Evolutionary conservation across 2,888 invertebrate genomes (phyloP), one percentile per base, ranked within the genome.

Genomic region (Ennomos quercinarius): DNA sequence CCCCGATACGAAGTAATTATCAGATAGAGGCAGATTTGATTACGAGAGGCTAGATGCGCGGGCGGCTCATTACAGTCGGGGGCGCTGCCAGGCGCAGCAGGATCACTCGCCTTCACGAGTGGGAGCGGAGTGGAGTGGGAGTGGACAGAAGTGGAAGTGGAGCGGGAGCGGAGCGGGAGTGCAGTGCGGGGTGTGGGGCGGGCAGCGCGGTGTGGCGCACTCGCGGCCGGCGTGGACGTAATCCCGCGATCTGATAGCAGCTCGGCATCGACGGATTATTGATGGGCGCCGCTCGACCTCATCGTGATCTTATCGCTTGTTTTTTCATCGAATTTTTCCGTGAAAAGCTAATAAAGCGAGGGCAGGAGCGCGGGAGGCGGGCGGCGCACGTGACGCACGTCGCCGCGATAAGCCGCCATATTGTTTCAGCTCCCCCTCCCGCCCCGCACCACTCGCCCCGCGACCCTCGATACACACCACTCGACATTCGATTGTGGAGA

Each of bases 1-100:
- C 87, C 87, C 79, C 75, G 90, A 89, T 90, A 90, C 71, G 72
- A 73, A 76, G 74, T 86, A 88, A 89, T 89, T 90, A 90, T 91
- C 90, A 88, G 91, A 89, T 90, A 90, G 78, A 84, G 79, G 76
- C 77, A 89, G 89, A 89, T 89, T 89, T 87, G 88, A 90, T 90
- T 87, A 87, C 71, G 82, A 84, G 85, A 87, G 77, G 77, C 76
- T 83, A 81, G 83, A 83, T 84, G 75, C 64, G 71, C 67, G 62
- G 62, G 70, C 74, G 67, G 64, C 74, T 84, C 86, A 83, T 82
- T 86, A 83, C 80, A 73, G 78, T 77, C 37, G 58, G n/a, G 47
- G 41, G 44, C 42, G 44, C 46, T 38, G 42, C 54, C 44, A 68
- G 53, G 53, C 52, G 55, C 43, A 41, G 63, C 60, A 5, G 27